phyloP scores from a whole-genome alignment of 2,113 vertebrate genomes.

The Laterallus jamaicensis region DNA sequence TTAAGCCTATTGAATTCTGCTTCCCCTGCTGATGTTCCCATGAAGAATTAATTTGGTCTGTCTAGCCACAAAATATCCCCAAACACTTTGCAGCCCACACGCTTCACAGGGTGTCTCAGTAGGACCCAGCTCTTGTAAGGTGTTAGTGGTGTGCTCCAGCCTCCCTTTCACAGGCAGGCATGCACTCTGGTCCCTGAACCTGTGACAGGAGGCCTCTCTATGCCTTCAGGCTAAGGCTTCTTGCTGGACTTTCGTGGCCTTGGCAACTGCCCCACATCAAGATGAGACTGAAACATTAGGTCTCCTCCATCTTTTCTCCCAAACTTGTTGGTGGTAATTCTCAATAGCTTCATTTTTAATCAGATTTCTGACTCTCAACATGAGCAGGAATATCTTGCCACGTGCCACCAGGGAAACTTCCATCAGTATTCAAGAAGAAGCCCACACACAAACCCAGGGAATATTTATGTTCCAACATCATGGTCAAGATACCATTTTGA shows the following conservation, averaged over 20 bases:
- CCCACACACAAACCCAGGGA: neutral
- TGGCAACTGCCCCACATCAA: neutral
- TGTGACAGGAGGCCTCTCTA: accelerated
- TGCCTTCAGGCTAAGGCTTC: neutral
- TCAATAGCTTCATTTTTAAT: accelerated
- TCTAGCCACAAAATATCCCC: neutral
- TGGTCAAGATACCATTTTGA: neutral
- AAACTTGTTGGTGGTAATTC: neutral
- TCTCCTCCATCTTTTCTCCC: neutral
- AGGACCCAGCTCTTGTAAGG: neutral
- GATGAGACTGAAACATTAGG: neutral
- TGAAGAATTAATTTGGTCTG: neutral
- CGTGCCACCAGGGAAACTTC: neutral
- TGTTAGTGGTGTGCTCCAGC: neutral
- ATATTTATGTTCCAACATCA: neutral
- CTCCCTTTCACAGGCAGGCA: neutral
- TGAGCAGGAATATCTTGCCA: neutral
- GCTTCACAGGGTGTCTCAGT: neutral
- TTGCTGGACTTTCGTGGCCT: accelerated
- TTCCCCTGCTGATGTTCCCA: neutral
- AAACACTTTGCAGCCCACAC: neutral
- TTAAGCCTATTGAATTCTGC: neutral
- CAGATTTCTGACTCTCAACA: neutral
- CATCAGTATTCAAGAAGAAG: neutral
- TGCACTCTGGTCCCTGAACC: accelerated